A percentile compares a stretch with the other conserved stretches of the same genome.
Conservation (phyloP, 2,888 invertebrate genomes). For the Thyatira batis region DNA sequence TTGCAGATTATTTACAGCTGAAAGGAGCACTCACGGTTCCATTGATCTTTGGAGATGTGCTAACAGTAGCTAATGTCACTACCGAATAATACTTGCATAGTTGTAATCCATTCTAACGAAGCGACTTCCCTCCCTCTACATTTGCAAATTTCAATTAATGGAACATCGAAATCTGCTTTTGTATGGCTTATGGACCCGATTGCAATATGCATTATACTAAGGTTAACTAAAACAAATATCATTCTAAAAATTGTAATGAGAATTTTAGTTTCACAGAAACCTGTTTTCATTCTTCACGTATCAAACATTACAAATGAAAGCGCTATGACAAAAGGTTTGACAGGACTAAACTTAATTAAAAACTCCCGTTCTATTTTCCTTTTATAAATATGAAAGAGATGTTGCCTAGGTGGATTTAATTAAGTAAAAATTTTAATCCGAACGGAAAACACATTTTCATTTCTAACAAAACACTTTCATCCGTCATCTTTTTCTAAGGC, state of each 20-base stretch:
- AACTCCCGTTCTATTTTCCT: too few relatives aligned
- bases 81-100: background rate
- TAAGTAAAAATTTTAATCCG: background rate
- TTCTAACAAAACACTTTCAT: background rate
- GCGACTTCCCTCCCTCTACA: background rate
- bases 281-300: too few relatives aligned
- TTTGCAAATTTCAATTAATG: background rate
- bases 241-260: too few relatives aligned
- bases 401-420: too few relatives aligned
- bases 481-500: constrained; percentile 3
- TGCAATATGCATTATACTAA: too few relatives aligned
- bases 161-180: background rate
- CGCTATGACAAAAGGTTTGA: too few relatives aligned
- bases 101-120: background rate
- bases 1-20: background rate
- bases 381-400: too few relatives aligned
- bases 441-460: background rate
- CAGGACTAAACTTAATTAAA: too few relatives aligned
- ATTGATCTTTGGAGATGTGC: background rate
- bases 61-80: background rate
- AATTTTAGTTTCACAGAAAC: too few relatives aligned
- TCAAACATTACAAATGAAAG: too few relatives aligned
- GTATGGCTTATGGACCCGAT: too few relatives aligned
- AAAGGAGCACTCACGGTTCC: background rate
- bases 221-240: too few relatives aligned